A percentile compares a stretch with the other conserved stretches of the same genome.
Conservation (phyloP, 2,888 invertebrate species). For the Sussaba pulchella region DNA sequence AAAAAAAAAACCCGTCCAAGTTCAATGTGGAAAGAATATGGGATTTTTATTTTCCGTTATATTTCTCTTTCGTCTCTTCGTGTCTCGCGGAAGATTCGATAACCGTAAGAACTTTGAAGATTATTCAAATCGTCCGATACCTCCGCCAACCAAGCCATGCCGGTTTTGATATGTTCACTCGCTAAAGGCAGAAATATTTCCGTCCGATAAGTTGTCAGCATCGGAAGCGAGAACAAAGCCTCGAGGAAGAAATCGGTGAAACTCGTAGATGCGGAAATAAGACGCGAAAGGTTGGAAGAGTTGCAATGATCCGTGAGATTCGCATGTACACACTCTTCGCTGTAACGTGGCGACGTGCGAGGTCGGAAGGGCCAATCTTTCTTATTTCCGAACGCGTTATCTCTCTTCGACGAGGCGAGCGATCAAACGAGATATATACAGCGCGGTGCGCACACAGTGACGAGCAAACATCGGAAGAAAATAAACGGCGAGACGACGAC, state of each 20-base stretch:
- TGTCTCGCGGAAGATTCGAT: constrained; percentile 53
- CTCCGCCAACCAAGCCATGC: constrained; percentile 40
- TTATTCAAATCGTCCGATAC: constrained; percentile 61
- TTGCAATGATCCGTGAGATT: constrained; percentile 55
- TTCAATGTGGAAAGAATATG: constrained; percentile 21
- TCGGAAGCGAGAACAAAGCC: constrained; percentile 34
- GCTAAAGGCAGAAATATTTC: constrained; percentile 39
- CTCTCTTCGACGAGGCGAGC: neutral
- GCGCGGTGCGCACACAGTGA: neutral
- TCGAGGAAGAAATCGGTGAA: constrained; percentile 22
- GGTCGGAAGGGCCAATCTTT: constrained; percentile 36
- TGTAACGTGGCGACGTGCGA: constrained; percentile 22
- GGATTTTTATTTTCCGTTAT: constrained; percentile 56
- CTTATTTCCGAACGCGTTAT: neutral
- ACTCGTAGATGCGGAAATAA: constrained; percentile 35
- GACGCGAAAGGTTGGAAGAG: constrained; percentile 49
- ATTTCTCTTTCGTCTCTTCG: constrained; percentile 13
- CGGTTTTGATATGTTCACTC: constrained; percentile 45
- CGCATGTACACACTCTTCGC: constrained; percentile 18
- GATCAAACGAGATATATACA: constrained; percentile 25
- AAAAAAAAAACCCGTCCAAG: constrained; percentile 10
- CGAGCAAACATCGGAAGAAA: constrained; percentile 28
- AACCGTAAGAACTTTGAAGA: constrained; percentile 60
- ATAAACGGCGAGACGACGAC: constrained; percentile 36
- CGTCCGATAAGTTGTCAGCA: constrained; percentile 58